Conservation (phyloP, 1,140 invertebrate genomes). For the Lasaia peninsularis region DNA sequence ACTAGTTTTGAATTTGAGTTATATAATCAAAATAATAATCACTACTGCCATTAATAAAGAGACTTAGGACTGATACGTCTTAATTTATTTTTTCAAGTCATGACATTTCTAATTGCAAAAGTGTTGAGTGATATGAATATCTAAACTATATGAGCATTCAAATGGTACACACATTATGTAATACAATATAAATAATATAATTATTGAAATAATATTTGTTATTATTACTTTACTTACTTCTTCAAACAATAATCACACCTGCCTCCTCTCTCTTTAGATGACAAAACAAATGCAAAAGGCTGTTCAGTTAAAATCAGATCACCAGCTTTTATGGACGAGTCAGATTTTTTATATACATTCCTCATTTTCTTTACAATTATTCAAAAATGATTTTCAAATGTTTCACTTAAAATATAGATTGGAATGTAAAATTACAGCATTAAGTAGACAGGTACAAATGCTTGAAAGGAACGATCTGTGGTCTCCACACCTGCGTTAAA, state of each 20-base stretch:
- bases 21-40: too few relatives aligned
- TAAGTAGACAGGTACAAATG: not conserved
- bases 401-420: not conserved
- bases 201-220: too few relatives aligned
- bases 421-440: slow-evolving; percentile 5
- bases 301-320: slow-evolving; percentile 61
- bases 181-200: too few relatives aligned
- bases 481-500: slow-evolving; percentile 7
- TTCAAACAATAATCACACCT: slow-evolving; percentile 65
- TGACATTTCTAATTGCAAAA: too few relatives aligned
- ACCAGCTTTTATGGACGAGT: slow-evolving; percentile 54
- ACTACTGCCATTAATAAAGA: too few relatives aligned
- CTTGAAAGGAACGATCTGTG: not conserved
- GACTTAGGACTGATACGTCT: too few relatives aligned
- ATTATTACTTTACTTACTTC: slow-evolving; percentile 43
- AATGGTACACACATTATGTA: too few relatives aligned
- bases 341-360: slow-evolving; percentile 50
- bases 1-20: too few relatives aligned
- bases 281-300: slow-evolving; percentile 64
- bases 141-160: too few relatives aligned
- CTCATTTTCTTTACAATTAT: slow-evolving; percentile 42
- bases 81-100: too few relatives aligned
- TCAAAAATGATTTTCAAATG: slow-evolving; percentile 8
- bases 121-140: too few relatives aligned
- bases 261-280: slow-evolving; percentile 61